A percentile compares a stretch with the other conserved stretches of the same genome.
phyloP scores from a whole-genome alignment of 1,140 invertebrate genomes.

The Contarinia nasturtii region DNA sequence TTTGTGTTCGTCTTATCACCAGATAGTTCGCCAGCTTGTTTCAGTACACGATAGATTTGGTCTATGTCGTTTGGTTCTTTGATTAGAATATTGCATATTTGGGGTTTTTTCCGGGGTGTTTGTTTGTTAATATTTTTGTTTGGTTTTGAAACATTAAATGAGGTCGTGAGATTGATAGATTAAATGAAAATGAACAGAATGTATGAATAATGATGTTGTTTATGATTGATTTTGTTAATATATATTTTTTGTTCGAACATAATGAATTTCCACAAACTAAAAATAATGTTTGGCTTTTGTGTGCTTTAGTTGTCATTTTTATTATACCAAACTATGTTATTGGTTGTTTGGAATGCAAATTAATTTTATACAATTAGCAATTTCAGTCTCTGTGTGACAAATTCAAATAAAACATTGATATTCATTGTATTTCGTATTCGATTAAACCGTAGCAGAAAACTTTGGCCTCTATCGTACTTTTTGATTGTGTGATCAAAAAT shows the following conservation, averaged over 20 bases:
- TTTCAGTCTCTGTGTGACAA: not conserved
- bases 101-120: constrained; percentile 5
- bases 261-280: not conserved
- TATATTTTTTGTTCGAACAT: not conserved
- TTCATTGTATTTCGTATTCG: too few relatives aligned
- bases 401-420: not conserved
- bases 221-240: not conserved
- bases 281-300: not conserved
- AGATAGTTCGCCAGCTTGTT: constrained; percentile 73
- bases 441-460: too few relatives aligned
- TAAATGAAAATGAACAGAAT: not conserved
- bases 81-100: constrained; percentile 3
- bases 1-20: constrained; percentile 9
- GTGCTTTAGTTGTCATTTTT: not conserved
- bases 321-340: not conserved
- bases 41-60: constrained; percentile 81
- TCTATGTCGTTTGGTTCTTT: constrained; percentile 48
- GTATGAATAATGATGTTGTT: not conserved
- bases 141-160: not conserved
- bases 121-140: constrained; percentile 3
- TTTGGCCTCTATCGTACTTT: too few relatives aligned
- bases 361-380: not conserved
- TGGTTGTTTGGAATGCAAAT: not conserved
- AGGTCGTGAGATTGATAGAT: constrained; percentile 1
- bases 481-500: not conserved